These are phyloP conservation scores for Rhadina sibilatrix DNA, from an alignment of 2,113 vertebrate species.

Conservation along the genomic window DNA sequence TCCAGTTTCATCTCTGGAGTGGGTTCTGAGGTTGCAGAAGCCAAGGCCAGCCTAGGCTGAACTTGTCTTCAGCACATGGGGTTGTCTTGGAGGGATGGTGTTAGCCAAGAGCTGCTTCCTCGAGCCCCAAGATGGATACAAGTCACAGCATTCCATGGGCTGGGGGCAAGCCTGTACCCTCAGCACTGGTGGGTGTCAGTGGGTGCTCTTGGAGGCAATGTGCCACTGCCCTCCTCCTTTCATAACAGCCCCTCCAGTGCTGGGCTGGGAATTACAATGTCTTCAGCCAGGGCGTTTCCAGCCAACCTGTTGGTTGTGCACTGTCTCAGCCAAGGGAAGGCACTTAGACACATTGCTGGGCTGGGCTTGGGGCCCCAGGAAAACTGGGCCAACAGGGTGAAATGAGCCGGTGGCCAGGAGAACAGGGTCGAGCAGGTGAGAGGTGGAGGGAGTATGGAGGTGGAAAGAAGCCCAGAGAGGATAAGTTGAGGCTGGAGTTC, in stretches of 20 bases:
- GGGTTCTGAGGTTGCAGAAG: neutral
- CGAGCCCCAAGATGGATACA: neutral
- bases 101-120: neutral
- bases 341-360: accelerated
- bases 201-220: neutral
- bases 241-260: neutral
- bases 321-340: accelerated
- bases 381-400: neutral
- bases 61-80: neutral
- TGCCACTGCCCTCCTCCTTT: neutral
- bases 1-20: neutral
- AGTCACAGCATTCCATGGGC: accelerated
- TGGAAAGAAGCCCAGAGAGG: neutral
- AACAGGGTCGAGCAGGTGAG: neutral
- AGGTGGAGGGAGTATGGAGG: neutral
- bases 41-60: neutral
- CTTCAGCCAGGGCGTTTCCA: neutral
- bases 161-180: accelerated
- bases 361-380: neutral
- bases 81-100: neutral
- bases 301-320: too few species aligned
- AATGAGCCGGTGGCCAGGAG: accelerated
- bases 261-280: neutral
- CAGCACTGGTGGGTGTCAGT: neutral
- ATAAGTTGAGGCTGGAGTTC: neutral